Base-by-base conservation (phyloP, 2,113 vertebrate species). In the Pleuronectes platessa region DNA sequence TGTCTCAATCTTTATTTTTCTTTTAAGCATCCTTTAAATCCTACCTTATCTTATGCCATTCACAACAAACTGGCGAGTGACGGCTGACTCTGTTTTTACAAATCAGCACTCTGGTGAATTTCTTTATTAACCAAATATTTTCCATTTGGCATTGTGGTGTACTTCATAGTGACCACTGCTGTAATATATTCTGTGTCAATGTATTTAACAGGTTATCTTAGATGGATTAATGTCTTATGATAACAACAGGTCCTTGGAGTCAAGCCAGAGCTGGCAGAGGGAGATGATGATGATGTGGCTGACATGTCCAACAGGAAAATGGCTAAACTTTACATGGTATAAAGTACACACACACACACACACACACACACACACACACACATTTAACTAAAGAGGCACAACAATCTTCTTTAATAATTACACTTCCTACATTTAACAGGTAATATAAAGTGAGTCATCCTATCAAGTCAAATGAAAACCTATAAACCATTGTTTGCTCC, bases 251-350 rank as follows among this genome's bases (percentile, higher is more conserved):
- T 97, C 81, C 94, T 98, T 76, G 97, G 97, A 26, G 20, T 5
- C 3, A 98, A 95, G 82, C 95, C 96, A 2, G 73, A 37, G 0
- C 94, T 98, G 55, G 89, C 86, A 0, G 89, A 93, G 0, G 94
- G 95, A 40, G 83, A 69, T 53, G 93, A 97, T 0, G 97, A 98
- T 62, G 81, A 55, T 0, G 9, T 66, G 18, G 96, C 97, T 0
- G 97, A 98, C 73, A n/a, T 96, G 23, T 92, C 86, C 17, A 97
- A 98, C 88, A 95, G 97, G 87, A 96, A 92, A 87, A 95, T 95
- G 20, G 97, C 96, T 17, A 96, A 96, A 82, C 93, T 98, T 0
- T 98, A 96, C 95, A 93, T 92, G 80, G 68, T 82, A 31, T 11
- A 21, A 6, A 8, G 35, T 10, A 37, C 27, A 60, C 58, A 35